Base-by-base conservation (phyloP, 2,113 vertebrate genomes). In the Caranx melampygus region DNA sequence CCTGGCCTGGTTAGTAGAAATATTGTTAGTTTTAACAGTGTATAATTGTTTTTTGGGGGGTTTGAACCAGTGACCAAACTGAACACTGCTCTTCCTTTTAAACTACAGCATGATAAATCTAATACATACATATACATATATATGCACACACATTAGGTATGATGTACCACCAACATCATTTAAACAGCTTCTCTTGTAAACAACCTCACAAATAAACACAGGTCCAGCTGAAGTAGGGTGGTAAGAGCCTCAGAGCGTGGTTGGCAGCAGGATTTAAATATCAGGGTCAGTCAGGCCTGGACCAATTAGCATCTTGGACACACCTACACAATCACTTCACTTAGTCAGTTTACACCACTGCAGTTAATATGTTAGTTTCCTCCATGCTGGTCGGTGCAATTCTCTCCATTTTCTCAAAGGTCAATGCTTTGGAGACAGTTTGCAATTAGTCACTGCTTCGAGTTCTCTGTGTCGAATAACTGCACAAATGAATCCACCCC, bases 221-320 rank as follows among this genome's bases (percentile, higher is more conserved):
- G 10, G 9, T 40, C 31, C 74, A 44, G 40, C 42, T 76, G 63
- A 49, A 37, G 13, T 10, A n/a, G 26, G 12, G 34, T 15, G 26
- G 7, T 42, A 18, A 20, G 57, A 44, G 18, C 9, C 11, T 59
- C 20, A 4, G 12, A 54, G 44, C 42, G 3, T 20, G 4, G 34
- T 20, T 18, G 45, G 21, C 49, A 71, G 58, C 51, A 31, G 31
- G 37, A 44, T 65, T 79, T 16, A 59, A 40, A 68, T 40, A 33
- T 12, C 9, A 35, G 10, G 34, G 45, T 21, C 20, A 44, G 45
- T 52, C 34, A 55, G 20, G 3, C 31, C 26, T 51, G 3, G 1
- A 57, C 18, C 10, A 47, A 15, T 63, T 13, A 45, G 31, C 47
- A 45, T 14, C 45, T 37, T 40, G 13, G 16, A 47, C 37, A 15